Evolutionary conservation across 2,797 vertebrate genomes (phyloP).

Genomic region (Distichodus sexfasciatus): DNA sequence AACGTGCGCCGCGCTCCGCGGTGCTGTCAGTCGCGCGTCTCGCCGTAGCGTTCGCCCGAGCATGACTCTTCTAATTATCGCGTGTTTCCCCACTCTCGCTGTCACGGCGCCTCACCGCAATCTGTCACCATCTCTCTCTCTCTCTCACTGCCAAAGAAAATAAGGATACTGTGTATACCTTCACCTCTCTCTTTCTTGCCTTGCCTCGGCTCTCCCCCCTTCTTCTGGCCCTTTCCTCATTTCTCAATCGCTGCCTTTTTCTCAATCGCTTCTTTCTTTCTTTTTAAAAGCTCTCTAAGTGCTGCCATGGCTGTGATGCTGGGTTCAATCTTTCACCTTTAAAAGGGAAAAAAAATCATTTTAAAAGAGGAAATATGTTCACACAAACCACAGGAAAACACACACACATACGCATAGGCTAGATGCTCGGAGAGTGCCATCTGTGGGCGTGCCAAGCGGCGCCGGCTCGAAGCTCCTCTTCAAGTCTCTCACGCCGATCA

Average conservation of each 20-base stretch:
- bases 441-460: constrained; percentile 67
- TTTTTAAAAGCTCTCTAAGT: background rate
- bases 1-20: constrained; percentile 11
- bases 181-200: background rate
- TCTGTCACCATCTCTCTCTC: constrained; percentile 30
- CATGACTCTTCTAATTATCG: constrained; percentile 41
- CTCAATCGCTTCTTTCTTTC: background rate
- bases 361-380: background rate
- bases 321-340: background rate
- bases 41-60: constrained; percentile 13
- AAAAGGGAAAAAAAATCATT: background rate
- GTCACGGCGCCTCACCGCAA: constrained; percentile 30
- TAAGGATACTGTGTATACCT: constrained; percentile 18
- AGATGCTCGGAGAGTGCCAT: constrained; percentile 72
- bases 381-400: constrained; percentile 11
- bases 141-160: constrained; percentile 39
- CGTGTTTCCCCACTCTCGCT: constrained; percentile 32
- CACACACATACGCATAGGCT: background rate
- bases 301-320: background rate
- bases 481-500: constrained; percentile 62
- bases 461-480: constrained; percentile 57
- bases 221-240: background rate
- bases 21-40: constrained; percentile 8
- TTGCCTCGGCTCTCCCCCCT: background rate
- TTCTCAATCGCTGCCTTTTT: background rate